A percentile compares a stretch with the other conserved stretches of the same genome.
phyloP scores from a whole-genome alignment of 2,888 invertebrate genomes.

The Drosophila differens region DNA sequence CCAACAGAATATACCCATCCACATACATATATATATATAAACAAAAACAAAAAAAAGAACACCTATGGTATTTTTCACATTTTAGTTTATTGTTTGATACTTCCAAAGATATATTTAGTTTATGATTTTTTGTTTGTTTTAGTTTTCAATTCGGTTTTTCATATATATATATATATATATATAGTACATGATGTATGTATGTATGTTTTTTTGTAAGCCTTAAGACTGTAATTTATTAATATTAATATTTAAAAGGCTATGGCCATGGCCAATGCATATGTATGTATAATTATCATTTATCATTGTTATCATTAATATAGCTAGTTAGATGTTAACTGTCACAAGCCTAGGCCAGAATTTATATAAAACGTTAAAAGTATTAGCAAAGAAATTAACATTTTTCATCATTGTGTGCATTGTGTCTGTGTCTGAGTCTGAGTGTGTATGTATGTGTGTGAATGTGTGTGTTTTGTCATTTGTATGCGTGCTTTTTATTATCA shows the following conservation, averaged over 20 bases:
- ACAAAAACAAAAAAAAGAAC: slow-evolving; percentile 1
- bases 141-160: slow-evolving; percentile 48
- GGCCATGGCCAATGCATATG: slow-evolving; percentile 39
- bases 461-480: slow-evolving; percentile 17
- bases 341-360: slow-evolving; percentile 66
- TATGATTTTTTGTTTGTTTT: slow-evolving; percentile 48
- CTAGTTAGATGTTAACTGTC: slow-evolving; percentile 52
- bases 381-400: slow-evolving; percentile 57
- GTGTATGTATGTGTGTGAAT: not conserved
- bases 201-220: slow-evolving; percentile 46
- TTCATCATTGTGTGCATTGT: slow-evolving; percentile 1
- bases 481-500: slow-evolving; percentile 14
- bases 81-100: slow-evolving; percentile 73
- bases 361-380: slow-evolving; percentile 66
- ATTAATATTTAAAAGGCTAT: slow-evolving; percentile 35
- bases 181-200: slow-evolving; percentile 14
- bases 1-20: slow-evolving; percentile 32
- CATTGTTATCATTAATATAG: slow-evolving; percentile 37
- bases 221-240: slow-evolving; percentile 77
- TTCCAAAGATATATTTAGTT: slow-evolving; percentile 80
- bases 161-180: slow-evolving; percentile 9
- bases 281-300: slow-evolving; percentile 53
- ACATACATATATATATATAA: slow-evolving; percentile 4
- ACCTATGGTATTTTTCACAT: slow-evolving; percentile 38
- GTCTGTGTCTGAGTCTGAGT: not conserved